These are phyloP conservation scores for Conops quadrifasciatus DNA, from an alignment of 2,888 invertebrate genomes.

Conservation along the genomic window DNA sequence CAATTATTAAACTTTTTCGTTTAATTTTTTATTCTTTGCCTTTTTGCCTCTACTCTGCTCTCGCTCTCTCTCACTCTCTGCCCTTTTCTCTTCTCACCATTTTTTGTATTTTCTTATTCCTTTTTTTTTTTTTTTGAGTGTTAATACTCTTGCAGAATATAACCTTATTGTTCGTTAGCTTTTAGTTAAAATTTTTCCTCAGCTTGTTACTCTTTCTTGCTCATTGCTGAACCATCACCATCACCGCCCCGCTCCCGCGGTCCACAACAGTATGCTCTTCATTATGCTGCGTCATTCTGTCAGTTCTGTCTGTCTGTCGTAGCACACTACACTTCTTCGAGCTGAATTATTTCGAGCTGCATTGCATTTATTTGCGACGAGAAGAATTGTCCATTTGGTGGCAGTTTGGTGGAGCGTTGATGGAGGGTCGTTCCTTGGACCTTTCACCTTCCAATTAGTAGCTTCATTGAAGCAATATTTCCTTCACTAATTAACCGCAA, in stretches of 20 bases:
- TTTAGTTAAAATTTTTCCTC: too few relatives aligned
- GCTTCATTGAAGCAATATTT: constrained; percentile 44
- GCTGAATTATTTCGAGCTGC: too few relatives aligned
- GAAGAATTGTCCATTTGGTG: too few relatives aligned
- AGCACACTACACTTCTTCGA: too few relatives aligned
- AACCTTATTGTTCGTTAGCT: too few relatives aligned
- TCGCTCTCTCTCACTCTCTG: not conserved
- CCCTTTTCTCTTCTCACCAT: not conserved
- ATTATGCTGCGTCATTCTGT: too few relatives aligned
- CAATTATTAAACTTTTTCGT: constrained; percentile 44
- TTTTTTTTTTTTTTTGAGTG: not conserved
- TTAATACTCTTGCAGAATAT: not conserved
- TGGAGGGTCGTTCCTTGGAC: constrained; percentile 15
- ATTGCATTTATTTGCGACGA: too few relatives aligned
- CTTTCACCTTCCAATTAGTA: constrained; percentile 17
- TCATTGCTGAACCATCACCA: constrained; percentile 10
- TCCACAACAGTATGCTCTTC: too few relatives aligned
- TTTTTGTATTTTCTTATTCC: not conserved
- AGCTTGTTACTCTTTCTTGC: not conserved
- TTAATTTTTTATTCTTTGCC: constrained; percentile 18
- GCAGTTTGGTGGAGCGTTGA: too few relatives aligned
- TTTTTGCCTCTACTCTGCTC: not conserved
- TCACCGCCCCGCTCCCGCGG: not conserved
- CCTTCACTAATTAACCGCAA: constrained; percentile 54
- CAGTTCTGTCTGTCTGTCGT: too few relatives aligned